Base-by-base conservation (phyloP, 2,797 vertebrate genomes). In the Manis pentadactyla region DNA sequence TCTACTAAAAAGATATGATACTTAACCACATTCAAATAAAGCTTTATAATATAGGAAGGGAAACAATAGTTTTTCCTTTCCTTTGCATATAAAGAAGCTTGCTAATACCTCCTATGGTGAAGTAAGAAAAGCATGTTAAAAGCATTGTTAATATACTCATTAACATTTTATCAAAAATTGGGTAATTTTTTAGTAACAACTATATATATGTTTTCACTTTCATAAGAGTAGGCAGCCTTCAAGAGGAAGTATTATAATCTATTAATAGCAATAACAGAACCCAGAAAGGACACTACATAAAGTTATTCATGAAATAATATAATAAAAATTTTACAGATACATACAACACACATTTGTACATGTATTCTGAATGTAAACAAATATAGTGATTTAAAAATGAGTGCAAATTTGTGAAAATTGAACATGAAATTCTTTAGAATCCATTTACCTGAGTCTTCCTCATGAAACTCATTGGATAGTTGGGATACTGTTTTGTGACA, bases 361-460 rank as follows among this genome's bases (percentile, higher is more conserved):
- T 19, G 1, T 63, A 69, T 77, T 61, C 29, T 61, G 10, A 46
- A 83, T 39, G 13, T 69, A 77, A 95, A 46, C 88, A 4, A 37
- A 37, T 68, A 2, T 71, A 53, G 29, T 93, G 7, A 83, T 51
- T 85, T 81, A 86, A 86, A 93, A 81, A 6, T 31, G 19, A 74
- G 78, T 55, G 21, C 79, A 13, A 14, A 78, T 46, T 93, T 95
- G 27, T 42, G 49, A 10, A 77, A 37, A 68, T 0, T 39, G 2
- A 93, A 73, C 46, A 66, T 57, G 11, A 83, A 90, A 63, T 3
- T 90, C 8, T 18, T 79, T 27, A 57, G 75, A 74, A 89, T 46
- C 73, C 77, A 85, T 79, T 94, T 97, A 97, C 97, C 91, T 83
- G 68, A 8, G 4, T 37, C 7, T 79, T 42, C 42, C 42, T 79